Evolutionary conservation across 2,113 vertebrate genomes (phyloP).

Genomic region (Rafetus swinhoei): DNA sequence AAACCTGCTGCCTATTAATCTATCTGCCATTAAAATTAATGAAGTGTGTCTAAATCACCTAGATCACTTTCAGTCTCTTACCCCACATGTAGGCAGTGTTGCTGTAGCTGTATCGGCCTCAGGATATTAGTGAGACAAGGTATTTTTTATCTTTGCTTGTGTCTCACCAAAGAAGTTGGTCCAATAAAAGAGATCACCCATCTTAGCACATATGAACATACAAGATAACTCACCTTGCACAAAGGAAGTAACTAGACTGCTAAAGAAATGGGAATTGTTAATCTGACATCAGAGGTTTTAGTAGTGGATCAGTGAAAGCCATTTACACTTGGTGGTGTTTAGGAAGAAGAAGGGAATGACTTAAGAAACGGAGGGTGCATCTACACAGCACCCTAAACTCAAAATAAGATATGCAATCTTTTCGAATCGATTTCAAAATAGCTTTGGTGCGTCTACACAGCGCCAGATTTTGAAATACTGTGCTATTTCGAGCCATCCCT

Average conservation of each 20-base stretch:
- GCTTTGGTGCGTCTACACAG: too few species aligned
- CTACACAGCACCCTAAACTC: too few species aligned
- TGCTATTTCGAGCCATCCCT: too few species aligned
- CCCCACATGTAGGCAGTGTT: not conserved
- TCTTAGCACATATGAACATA: not conserved
- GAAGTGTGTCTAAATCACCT: not conserved
- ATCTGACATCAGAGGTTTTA: not conserved
- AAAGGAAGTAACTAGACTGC: not conserved
- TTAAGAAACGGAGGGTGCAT: not conserved
- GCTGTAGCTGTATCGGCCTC: not conserved
- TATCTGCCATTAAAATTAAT: not conserved
- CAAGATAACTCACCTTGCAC: not conserved
- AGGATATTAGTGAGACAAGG: not conserved
- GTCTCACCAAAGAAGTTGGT: not conserved
- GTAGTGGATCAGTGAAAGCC: not conserved
- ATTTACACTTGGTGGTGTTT: not conserved
- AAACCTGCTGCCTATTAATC: too few species aligned
- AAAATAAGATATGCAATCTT: too few species aligned
- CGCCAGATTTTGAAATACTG: too few species aligned
- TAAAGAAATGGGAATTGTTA: not conserved
- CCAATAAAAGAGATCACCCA: not conserved
- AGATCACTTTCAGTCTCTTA: not conserved
- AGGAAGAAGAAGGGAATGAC: not conserved
- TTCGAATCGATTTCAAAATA: too few species aligned
- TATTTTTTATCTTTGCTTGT: not conserved